These are phyloP conservation scores for Macaca mulatta DNA, from an alignment of 2,113 vertebrate genomes.

Conservation along the genomic window DNA sequence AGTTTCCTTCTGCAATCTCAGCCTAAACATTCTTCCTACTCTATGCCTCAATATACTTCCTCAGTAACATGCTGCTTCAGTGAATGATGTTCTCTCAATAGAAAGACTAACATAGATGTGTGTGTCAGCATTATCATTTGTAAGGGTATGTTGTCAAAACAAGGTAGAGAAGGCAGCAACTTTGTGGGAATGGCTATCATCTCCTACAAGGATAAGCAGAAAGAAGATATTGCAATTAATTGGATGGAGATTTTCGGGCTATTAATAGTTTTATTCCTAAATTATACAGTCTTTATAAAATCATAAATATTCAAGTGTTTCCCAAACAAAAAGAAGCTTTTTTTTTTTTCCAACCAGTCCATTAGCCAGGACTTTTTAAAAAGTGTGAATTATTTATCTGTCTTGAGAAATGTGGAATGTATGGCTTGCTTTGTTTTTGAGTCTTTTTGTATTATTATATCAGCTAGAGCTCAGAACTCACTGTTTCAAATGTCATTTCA, in stretches of 20 bases:
- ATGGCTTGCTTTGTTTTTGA: neutral
- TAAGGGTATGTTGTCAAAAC: neutral
- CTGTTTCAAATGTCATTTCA: slow-evolving; percentile 33
- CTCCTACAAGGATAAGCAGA: neutral
- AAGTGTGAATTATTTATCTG: neutral
- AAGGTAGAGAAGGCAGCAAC: neutral
- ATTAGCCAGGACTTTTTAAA: neutral
- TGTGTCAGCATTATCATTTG: neutral
- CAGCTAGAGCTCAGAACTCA: neutral
- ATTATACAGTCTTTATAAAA: neutral
- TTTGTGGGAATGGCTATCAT: neutral
- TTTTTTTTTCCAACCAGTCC: neutral
- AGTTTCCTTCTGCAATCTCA: neutral
- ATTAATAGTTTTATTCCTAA: slow-evolving; percentile 5
- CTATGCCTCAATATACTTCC: neutral
- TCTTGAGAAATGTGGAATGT: neutral
- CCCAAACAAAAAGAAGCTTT: neutral
- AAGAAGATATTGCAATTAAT: neutral
- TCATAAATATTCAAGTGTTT: slow-evolving; percentile 38
- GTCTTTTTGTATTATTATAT: slow-evolving; percentile 9
- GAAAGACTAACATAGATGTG: neutral
- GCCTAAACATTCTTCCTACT: neutral
- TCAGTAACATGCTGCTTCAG: neutral
- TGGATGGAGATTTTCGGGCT: neutral
- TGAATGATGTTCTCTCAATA: neutral